Base-by-base conservation (phyloP, 2,113 vertebrate genomes). In the Willisornis vidua region DNA sequence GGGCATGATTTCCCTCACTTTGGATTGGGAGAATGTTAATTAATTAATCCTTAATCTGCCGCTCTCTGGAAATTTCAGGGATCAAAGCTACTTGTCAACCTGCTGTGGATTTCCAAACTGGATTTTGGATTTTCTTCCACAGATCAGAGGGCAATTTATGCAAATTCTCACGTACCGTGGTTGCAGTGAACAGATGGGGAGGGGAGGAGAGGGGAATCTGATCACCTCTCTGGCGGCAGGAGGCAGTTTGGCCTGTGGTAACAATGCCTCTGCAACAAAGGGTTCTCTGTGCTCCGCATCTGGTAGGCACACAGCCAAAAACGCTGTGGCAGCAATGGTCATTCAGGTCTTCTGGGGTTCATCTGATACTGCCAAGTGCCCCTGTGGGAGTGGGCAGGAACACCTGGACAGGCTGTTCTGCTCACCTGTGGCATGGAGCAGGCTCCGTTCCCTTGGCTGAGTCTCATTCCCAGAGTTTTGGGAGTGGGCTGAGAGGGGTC, bases 181-280 rank as follows among this genome's bases (percentile, higher is more conserved):
- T 93, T 90, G 90, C 90, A 66, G 29, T 22, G 95, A 97, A 96
- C 96, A 96, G 96, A 97, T 97, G 96, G 96, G 95, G 92, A 95
- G 91, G 94, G 93, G 95, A 96, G 95, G 96, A 90, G 88, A 95
- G 93, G 77, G 95, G 96, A 97, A 97, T 97, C 96, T 93, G 96
- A 97, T 97, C 93, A 93, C 96, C 93, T 89, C 93, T 96, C 94
- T 93, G 92, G 93, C 23, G 26, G 92, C 96, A 96, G 83, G 84
- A 94, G 90, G 93, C 96, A 90, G 92, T 94, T 95, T 92, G 96
- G 88, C 85, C 85, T 73, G 54, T 89, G 94, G 94, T 96, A 92
- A 95, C 93, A 94, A 96, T 96, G 90, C 96, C 92, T 65, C 85
- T 87, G 93, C 92, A 96, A 96, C 96, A 97, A 96, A 97, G 95